Evolutionary conservation across 2,113 vertebrate species (phyloP), one percentile per base, ranked within the genome.

Genomic region (Chrysemys picta): DNA sequence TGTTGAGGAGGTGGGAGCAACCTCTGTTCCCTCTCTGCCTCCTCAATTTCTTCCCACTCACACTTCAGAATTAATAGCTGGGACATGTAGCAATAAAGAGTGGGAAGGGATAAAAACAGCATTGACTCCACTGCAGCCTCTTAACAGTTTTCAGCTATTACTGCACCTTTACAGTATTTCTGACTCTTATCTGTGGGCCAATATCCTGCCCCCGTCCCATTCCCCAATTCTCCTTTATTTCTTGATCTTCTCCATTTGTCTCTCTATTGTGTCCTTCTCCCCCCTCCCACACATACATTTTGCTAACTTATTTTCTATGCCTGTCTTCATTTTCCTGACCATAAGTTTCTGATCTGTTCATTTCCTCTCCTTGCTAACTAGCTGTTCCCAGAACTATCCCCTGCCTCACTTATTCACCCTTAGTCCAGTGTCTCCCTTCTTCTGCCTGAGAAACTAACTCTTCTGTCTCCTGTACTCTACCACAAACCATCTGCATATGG

Each of bases 71-170:
- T 35, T 62, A 62, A 65, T 65, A 65, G 62, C 35, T 25, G 11
- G 38, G 72, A 76, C 72, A 0, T 3, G 25, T 14, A 91, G 12
- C 45, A 90, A 82, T 0, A 0, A 82, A 12, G n/a, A 38, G 3
- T 90, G 53, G 10, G 8, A 94, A 9, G 80, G 2, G 2, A 35
- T 3, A 1, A 3, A 17, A 2, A 87, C 49, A 4, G 42, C 6
- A 16, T 35, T 25, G 54, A 6, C 24, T 81, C 76, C 62, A n/a
- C 53, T 42, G 1, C 49, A 2, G 1, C 11, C 57, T 89, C 72
- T 42, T 54, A 49, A 80, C 25, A 75, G 2, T 72, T 83, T 90
- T 93, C 10, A 5, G 10, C 8, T 86, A 21, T 88, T 87, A 10
- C 6, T 11, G n/a, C 13, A 24, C 25, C 47, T 19, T 0, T 38